phyloP scores from a whole-genome alignment of 2,797 vertebrate species.

The Centropyge bicolor region DNA sequence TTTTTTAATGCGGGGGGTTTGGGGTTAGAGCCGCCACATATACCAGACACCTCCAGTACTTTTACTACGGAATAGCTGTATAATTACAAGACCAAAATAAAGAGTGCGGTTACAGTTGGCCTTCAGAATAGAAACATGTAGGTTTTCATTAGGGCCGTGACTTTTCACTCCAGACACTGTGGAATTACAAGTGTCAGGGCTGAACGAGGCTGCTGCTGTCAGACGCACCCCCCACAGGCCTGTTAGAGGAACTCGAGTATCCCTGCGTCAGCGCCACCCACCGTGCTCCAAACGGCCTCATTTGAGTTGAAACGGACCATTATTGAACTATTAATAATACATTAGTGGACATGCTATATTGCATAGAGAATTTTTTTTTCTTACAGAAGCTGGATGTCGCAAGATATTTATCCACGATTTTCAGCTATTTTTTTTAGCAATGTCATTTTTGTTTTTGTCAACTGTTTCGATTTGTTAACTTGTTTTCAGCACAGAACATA shows the following conservation, averaged over 20 bases:
- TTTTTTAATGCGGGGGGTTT: not conserved
- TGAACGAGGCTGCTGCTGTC: not conserved
- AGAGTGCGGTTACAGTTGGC: constrained; percentile 21
- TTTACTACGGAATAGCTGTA: constrained; percentile 30
- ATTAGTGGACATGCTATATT: too few species aligned
- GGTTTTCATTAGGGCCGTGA: constrained; percentile 51
- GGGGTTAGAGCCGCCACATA: constrained; percentile 35
- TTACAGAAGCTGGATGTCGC: not conserved
- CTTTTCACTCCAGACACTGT: constrained; percentile 29
- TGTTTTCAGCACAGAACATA: not conserved
- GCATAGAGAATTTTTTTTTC: not conserved
- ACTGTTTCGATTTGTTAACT: not conserved
- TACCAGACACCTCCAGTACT: constrained; percentile 21
- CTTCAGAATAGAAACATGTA: constrained; percentile 42
- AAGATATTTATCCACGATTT: too few species aligned
- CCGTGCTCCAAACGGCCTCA: not conserved
- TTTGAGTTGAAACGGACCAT: not conserved
- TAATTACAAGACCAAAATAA: constrained; percentile 36
- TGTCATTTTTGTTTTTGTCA: not conserved
- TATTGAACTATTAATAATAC: not conserved
- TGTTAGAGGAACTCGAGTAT: not conserved
- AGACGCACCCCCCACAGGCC: not conserved
- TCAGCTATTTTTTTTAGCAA: not conserved
- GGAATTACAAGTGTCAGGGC: constrained; percentile 11
- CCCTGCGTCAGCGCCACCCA: not conserved